Conservation (phyloP, 2,113 vertebrate genomes). For the Cardinalis cardinalis region DNA sequence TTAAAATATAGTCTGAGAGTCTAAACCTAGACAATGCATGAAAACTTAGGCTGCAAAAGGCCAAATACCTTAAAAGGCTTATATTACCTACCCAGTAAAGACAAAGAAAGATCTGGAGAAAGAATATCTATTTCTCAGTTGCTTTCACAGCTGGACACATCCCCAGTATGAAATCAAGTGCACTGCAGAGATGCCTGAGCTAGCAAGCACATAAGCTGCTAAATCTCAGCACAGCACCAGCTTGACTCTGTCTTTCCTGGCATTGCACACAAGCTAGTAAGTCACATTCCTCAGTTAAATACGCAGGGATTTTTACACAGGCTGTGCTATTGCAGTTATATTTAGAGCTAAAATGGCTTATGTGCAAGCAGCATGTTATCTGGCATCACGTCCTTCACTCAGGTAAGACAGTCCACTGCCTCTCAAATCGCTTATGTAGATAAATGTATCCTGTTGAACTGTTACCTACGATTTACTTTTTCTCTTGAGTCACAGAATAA, state of each 20-base stretch:
- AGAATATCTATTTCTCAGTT: not conserved
- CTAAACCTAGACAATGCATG: constrained; percentile 7
- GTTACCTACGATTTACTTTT: not conserved
- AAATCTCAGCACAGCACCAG: constrained; percentile 14
- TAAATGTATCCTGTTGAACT: not conserved
- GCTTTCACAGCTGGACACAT: constrained; percentile 45
- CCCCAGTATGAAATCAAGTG: not conserved
- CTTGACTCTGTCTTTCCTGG: constrained; percentile 18
- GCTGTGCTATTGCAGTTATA: not conserved
- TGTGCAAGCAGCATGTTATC: not conserved
- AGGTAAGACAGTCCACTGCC: not conserved
- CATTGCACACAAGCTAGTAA: not conserved
- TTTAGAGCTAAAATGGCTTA: not conserved
- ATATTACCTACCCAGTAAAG: constrained; percentile 13
- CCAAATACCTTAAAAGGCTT: not conserved
- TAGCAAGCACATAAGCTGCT: constrained; percentile 28
- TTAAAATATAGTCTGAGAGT: not conserved
- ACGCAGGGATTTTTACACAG: not conserved
- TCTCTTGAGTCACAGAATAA: not conserved
- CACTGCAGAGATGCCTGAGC: not conserved
- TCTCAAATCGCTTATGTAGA: not conserved
- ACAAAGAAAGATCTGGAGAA: constrained; percentile 1
- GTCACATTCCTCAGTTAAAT: not conserved
- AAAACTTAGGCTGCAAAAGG: not conserved
- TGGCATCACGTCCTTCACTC: not conserved